These are phyloP conservation scores for Torymus aiolomorphi DNA, from an alignment of 2,888 invertebrate species.

Conservation along the genomic window DNA sequence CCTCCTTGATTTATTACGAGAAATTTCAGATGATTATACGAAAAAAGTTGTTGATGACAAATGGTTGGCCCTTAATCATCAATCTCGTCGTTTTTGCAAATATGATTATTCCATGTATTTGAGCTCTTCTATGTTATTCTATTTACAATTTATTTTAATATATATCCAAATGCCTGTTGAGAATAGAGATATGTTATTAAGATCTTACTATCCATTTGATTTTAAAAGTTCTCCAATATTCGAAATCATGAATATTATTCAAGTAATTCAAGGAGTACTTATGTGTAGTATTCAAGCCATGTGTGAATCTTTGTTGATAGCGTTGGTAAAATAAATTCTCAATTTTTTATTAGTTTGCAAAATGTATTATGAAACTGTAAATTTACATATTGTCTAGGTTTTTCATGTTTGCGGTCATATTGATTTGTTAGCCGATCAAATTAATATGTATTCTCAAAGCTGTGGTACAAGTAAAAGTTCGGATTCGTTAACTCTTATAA, in stretches of 20 bases:
- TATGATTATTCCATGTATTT: slow-evolving; percentile 19
- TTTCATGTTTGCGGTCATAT: slow-evolving; percentile 5
- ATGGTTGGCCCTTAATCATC: neutral
- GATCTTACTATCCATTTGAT: slow-evolving; percentile 33
- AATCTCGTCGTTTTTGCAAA: slow-evolving; percentile 13
- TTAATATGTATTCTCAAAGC: slow-evolving; percentile 10
- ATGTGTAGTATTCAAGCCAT: slow-evolving; percentile 11
- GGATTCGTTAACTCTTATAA: neutral
- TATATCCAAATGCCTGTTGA: slow-evolving; percentile 9
- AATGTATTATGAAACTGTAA: too few relatives aligned
- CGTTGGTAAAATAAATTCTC: slow-evolving; percentile 14
- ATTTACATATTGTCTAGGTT: neutral
- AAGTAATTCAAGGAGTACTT: slow-evolving; percentile 23
- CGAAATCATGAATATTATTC: slow-evolving; percentile 13
- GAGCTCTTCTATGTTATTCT: neutral
- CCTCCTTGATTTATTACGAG: slow-evolving; percentile 18
- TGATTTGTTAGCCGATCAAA: neutral
- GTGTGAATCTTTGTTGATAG: slow-evolving; percentile 22
- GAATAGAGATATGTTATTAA: slow-evolving; percentile 1
- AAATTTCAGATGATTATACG: slow-evolving; percentile 25
- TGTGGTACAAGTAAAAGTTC: neutral
- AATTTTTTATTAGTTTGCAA: neutral
- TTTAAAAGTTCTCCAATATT: slow-evolving; percentile 21
- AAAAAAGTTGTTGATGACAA: neutral
- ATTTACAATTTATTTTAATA: neutral